A percentile compares a stretch with the other conserved stretches of the same genome.
These are phyloP conservation scores for Rhopalosiphum nymphaeae DNA, from an alignment of 2,888 invertebrate species.

Conservation along the genomic window DNA sequence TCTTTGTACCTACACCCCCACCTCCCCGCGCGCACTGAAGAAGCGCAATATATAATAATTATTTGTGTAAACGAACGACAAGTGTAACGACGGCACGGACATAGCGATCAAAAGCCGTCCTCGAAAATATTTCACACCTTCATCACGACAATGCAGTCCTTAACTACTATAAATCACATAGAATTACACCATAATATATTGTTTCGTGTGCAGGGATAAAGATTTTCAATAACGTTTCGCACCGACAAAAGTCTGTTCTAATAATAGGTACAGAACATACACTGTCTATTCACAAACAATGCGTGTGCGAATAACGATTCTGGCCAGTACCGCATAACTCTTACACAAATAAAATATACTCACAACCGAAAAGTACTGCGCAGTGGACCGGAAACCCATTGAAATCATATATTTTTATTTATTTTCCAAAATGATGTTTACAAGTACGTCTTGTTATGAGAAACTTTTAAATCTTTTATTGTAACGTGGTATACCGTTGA, in stretches of 20 bases:
- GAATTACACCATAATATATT: not conserved
- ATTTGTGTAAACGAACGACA: not conserved
- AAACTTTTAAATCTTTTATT: not conserved
- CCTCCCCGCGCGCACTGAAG: not conserved
- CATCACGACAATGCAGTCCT: not conserved
- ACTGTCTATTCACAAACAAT: not conserved
- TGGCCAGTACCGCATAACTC: not conserved
- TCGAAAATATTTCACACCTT: constrained; percentile 18
- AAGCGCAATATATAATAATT: not conserved
- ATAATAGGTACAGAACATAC: not conserved
- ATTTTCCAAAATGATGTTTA: not conserved
- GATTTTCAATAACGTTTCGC: not conserved
- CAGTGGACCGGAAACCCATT: not conserved
- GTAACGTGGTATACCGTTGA: not conserved
- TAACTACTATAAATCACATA: not conserved
- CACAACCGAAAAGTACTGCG: not conserved
- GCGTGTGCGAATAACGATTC: not conserved
- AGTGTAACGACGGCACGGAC: not conserved
- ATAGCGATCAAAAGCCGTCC: constrained; percentile 4
- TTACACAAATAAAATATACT: not conserved
- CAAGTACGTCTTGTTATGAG: not conserved
- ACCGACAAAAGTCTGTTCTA: not conserved
- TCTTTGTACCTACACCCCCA: not conserved
- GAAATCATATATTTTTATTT: not conserved
- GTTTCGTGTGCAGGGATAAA: not conserved